Base-by-base conservation (phyloP, 2,113 vertebrate species). In the Poicephalus meyeri region DNA sequence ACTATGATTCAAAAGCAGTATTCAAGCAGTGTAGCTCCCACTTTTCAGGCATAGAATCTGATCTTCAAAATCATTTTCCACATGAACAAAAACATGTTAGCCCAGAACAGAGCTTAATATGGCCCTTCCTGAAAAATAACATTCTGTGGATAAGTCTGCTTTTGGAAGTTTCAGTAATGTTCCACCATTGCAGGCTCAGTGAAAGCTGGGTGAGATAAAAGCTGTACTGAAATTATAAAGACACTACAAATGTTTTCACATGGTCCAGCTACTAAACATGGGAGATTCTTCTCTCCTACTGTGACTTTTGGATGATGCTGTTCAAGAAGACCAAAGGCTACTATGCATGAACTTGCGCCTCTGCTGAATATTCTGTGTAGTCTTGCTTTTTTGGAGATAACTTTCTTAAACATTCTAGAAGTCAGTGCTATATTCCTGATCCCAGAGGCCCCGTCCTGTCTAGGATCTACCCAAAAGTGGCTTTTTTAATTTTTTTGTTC, bases 391-490 rank as follows among this genome's bases (percentile, higher is more conserved):
- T 25, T 23, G 33, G 12, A 11, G 7, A 16, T 33, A 72, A 64
- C 8, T n/a, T 16, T 16, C 29, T 11, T 64, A 46, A 42, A 21
- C 5, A 17, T 37, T 11, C 42, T 6, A 55, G 58, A 86, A 83
- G 23, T 69, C 39, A 24, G 4, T 5, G 7, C 33, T 60, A 58
- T 33, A 13, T 3, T 14, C 31, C 41, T 56, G 13, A 50, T 66
- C 35, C 16, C 47, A 63, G 61, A 49, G 14, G 2, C 24, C 3
- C 16, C 79, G n/a, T 64, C 23, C 58, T 29, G 6, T 26, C 17
- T 50, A 17, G 29, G 11, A 50, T 64, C 4, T 64, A 5, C 28
- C 15, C 28, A 37, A 17, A 17, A 0, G 0, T 52, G 23, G 13
- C 1, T 11, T 55, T 9, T 64, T 33, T 41, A 58, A 24, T 58